Conservation (phyloP, 1,140 invertebrate genomes). For the Cotesia chilonis region DNA sequence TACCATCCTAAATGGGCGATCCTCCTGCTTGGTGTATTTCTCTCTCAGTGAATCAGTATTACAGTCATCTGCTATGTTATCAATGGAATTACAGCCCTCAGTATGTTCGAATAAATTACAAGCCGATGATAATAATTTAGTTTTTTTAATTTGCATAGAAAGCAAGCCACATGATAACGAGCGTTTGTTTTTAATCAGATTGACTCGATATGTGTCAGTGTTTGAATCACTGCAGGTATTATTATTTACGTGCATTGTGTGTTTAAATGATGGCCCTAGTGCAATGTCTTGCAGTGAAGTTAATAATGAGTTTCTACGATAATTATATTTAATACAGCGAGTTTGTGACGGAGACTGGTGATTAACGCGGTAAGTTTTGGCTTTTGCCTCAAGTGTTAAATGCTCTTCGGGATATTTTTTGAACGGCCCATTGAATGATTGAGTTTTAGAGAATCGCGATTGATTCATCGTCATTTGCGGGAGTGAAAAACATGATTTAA, state of each 20-base stretch:
- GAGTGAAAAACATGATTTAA: slow-evolving; percentile 48
- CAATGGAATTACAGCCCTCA: not conserved
- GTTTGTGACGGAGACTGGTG: not conserved
- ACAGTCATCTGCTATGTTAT: slow-evolving; percentile 12
- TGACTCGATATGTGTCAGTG: not conserved
- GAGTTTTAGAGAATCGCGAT: slow-evolving; percentile 44
- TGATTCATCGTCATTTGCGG: slow-evolving; percentile 43
- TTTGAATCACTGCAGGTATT: not conserved
- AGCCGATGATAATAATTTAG: not conserved
- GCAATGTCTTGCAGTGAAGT: slow-evolving; percentile 51
- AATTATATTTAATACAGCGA: not conserved
- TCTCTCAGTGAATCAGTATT: slow-evolving; percentile 40
- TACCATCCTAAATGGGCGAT: slow-evolving; percentile 53
- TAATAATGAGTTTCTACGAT: slow-evolving; percentile 26
- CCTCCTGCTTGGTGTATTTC: slow-evolving; percentile 51
- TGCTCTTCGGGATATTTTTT: slow-evolving; percentile 33
- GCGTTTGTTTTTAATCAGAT: not conserved
- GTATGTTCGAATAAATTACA: not conserved
- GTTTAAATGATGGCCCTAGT: slow-evolving; percentile 50
- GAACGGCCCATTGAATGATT: slow-evolving; percentile 46
- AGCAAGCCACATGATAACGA: slow-evolving; percentile 14
- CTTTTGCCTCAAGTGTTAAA: not conserved
- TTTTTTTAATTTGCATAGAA: slow-evolving; percentile 1
- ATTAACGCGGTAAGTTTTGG: not conserved
- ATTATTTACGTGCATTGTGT: slow-evolving; percentile 46